phyloP scores from a whole-genome alignment of 2,797 vertebrate species.

The Sarcoramphus papa region DNA sequence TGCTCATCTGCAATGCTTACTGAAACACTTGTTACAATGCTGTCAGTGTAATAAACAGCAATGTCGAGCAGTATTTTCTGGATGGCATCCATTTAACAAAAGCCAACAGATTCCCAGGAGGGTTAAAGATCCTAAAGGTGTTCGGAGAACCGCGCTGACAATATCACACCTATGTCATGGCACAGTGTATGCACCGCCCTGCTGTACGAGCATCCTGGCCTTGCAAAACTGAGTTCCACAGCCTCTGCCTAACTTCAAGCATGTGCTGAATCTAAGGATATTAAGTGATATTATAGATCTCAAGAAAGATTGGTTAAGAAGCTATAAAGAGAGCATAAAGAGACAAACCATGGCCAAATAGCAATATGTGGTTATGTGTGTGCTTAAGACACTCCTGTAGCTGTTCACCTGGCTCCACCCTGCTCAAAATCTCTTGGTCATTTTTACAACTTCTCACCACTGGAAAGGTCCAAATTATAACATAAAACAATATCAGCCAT shows the following conservation, averaged over 20 bases:
- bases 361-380: accelerated
- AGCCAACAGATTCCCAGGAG: not conserved
- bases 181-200: accelerated
- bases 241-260: too few species aligned
- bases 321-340: not conserved
- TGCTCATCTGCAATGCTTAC: not conserved
- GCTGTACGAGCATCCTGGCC: accelerated
- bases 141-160: accelerated
- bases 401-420: not conserved
- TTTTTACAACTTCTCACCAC: not conserved
- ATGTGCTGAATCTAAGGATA: not conserved
- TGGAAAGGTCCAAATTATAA: not conserved
- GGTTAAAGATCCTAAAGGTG: not conserved
- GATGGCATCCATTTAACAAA: not conserved
- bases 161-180: not conserved
- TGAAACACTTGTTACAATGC: not conserved
- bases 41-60: not conserved
- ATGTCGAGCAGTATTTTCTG: accelerated
- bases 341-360: not conserved
- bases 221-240: not conserved
- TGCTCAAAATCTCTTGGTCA: not conserved
- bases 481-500: not conserved
- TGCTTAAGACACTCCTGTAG: not conserved
- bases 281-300: not conserved
- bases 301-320: not conserved